Conservation (phyloP, 2,888 invertebrate species). For the Drosophila ustulata region DNA sequence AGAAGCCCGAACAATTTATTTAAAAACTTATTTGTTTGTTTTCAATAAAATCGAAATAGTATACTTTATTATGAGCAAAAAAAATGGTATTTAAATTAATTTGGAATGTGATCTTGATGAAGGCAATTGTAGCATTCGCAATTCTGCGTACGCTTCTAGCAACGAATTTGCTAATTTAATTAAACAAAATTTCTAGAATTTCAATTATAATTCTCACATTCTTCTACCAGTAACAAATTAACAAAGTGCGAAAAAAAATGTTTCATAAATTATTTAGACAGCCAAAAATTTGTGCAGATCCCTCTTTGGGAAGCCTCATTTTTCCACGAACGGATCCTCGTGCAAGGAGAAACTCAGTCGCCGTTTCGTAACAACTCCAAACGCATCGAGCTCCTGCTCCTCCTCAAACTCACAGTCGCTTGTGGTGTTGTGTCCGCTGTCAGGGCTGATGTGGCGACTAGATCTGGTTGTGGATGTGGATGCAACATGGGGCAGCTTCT, state of each 20-base stretch:
- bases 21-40: neutral
- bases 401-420: slow-evolving; percentile 67
- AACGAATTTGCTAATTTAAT: slow-evolving; percentile 34
- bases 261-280: slow-evolving; percentile 27
- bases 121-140: slow-evolving; percentile 29
- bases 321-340: slow-evolving; percentile 83
- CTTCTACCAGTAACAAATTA: slow-evolving; percentile 25
- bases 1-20: too few species aligned
- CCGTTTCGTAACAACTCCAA: slow-evolving; percentile 71
- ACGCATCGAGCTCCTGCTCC: slow-evolving; percentile 35
- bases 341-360: slow-evolving; percentile 86
- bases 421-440: slow-evolving; percentile 83
- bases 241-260: slow-evolving; percentile 20
- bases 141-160: slow-evolving; percentile 38
- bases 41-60: slow-evolving; percentile 11
- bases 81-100: slow-evolving; percentile 21
- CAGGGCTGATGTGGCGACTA: slow-evolving; percentile 78
- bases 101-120: slow-evolving; percentile 35
- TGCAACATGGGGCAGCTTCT: slow-evolving; percentile 14
- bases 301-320: neutral
- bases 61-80: slow-evolving; percentile 41
- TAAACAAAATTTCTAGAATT: slow-evolving; percentile 1
- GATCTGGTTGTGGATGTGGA: neutral
- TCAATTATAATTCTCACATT: slow-evolving; percentile 23
- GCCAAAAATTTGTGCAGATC: slow-evolving; percentile 34